Percentiles rank a stretch among this genome's conserved stretches.
These are phyloP conservation scores for Orthosia gothica DNA, from an alignment of 2,888 invertebrate genomes.

Conservation along the genomic window DNA sequence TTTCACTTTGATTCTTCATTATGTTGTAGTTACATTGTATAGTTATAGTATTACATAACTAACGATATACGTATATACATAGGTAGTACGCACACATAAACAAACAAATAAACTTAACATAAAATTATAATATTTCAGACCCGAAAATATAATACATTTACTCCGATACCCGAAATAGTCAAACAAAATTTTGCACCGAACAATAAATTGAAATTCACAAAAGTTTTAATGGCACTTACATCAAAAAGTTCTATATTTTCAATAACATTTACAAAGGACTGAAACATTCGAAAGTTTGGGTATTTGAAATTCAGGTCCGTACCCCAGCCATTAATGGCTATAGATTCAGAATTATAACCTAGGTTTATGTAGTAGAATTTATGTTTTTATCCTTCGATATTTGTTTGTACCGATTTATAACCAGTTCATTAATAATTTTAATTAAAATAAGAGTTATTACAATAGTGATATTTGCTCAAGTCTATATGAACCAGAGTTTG, in stretches of 20 bases:
- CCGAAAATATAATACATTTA: constrained; percentile 25
- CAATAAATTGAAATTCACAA: constrained; percentile 39
- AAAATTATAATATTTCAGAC: not conserved
- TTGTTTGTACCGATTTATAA: constrained; percentile 6
- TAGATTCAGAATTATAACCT: not conserved
- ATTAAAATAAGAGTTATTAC: not conserved
- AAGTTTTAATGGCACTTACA: constrained; percentile 49
- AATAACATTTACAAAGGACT: constrained; percentile 40
- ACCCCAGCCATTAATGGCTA: constrained; percentile 4
- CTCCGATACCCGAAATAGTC: constrained; percentile 3
- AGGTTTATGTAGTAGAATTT: constrained; percentile 6
- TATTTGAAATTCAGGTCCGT: constrained; percentile 36
- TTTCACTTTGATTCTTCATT: not conserved
- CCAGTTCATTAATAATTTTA: not conserved
- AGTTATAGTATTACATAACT: not conserved
- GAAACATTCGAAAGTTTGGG: constrained; percentile 17
- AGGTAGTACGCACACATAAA: no score
- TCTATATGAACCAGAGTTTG: constrained; percentile 1
- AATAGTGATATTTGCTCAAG: not conserved
- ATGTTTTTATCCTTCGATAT: constrained; percentile 5
- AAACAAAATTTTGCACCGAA: constrained; percentile 13
- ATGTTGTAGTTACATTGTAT: not conserved
- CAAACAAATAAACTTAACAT: not conserved
- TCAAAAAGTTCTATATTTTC: constrained; percentile 52
- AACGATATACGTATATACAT: not conserved